Percentiles rank a stretch among this genome's conserved stretches.
phyloP scores from a whole-genome alignment of 2,113 vertebrate genomes.

The Colaptes auratus region DNA sequence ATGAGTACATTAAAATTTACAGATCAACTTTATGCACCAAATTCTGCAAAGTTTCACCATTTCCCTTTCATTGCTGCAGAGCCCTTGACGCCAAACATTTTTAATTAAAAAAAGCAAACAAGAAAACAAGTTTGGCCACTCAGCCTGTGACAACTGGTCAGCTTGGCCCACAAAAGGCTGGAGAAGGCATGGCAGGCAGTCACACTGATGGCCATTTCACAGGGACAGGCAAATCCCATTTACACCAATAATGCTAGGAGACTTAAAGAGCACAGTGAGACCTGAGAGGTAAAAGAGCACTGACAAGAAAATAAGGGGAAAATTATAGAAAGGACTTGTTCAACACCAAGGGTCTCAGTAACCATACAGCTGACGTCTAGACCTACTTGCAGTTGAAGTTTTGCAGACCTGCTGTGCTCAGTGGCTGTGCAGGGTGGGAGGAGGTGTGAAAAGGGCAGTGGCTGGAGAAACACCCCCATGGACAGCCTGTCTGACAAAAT shows the following conservation, averaged over 20 bases:
- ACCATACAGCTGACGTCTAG: neutral
- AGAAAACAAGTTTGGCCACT: neutral
- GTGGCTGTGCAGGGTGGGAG: rapidly evolving
- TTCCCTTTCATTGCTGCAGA: constrained; percentile 44
- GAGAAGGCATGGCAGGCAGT: neutral
- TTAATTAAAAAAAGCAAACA: constrained; percentile 54
- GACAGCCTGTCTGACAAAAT: neutral
- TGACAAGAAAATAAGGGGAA: rapidly evolving
- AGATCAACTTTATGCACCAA: constrained; percentile 33
- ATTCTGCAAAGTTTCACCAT: constrained; percentile 53
- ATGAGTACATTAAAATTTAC: constrained; percentile 61
- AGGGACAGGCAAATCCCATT: neutral
- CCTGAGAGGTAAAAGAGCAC: neutral
- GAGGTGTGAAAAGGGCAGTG: neutral
- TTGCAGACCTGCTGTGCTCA: constrained; percentile 42
- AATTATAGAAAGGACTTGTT: neutral
- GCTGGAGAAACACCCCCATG: neutral
- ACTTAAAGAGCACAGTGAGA: neutral
- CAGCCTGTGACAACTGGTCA: neutral
- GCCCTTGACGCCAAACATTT: constrained; percentile 30
- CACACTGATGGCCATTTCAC: neutral
- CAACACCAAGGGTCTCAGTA: neutral
- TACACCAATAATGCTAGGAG: neutral
- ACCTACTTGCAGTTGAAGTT: neutral
- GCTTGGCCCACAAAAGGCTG: neutral